A percentile compares a stretch with the other conserved stretches of the same genome.
These are phyloP conservation scores for Euphonia xanthogaster DNA, from an alignment of 2,797 vertebrate genomes.

Conservation along the genomic window DNA sequence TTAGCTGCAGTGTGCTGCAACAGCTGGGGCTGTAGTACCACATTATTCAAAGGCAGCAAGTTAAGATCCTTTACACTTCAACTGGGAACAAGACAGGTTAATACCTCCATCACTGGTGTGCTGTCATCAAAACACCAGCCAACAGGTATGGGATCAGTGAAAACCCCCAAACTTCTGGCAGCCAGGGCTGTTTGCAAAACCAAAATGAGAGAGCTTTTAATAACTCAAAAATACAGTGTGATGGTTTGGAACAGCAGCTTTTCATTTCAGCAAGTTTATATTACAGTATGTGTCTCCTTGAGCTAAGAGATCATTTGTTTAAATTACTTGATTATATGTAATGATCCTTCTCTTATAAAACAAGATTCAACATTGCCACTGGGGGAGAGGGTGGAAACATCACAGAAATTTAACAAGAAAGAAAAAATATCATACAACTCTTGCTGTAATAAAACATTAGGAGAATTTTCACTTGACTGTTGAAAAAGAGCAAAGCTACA, in stretches of 20 bases:
- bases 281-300: constrained; percentile 4
- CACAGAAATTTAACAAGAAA: neutral
- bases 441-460: constrained; percentile 55
- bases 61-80: neutral
- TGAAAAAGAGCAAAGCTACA: constrained; percentile 46
- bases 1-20: neutral
- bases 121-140: neutral
- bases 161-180: neutral
- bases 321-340: constrained; percentile 48
- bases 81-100: neutral
- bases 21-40: neutral
- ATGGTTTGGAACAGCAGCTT: constrained; percentile 14
- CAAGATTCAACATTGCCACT: constrained; percentile 37
- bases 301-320: constrained; percentile 41
- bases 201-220: neutral
- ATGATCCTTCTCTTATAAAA: constrained; percentile 46
- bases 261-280: constrained; percentile 4
- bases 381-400: neutral
- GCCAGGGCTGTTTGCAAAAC: neutral
- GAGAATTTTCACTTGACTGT: constrained; percentile 58
- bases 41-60: neutral
- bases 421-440: constrained; percentile 57
- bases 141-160: neutral
- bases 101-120: neutral
- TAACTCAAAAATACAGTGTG: neutral